These are phyloP conservation scores for Carapus acus DNA, from an alignment of 2,797 vertebrate genomes.

Conservation along the genomic window DNA sequence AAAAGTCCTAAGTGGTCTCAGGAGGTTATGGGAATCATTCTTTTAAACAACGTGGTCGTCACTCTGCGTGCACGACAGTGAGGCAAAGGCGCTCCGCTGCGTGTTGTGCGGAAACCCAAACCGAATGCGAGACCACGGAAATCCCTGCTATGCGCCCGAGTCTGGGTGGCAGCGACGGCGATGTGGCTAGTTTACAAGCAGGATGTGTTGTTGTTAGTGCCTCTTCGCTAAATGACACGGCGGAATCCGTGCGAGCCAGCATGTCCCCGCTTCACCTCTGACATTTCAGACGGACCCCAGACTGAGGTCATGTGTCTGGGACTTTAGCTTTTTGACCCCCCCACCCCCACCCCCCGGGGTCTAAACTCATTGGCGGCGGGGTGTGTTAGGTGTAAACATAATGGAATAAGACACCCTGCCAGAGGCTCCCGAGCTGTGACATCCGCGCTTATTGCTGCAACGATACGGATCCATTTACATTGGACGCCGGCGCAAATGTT, in stretches of 20 bases:
- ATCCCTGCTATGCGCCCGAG: too few species aligned
- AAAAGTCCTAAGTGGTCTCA: too few species aligned
- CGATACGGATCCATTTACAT: conserved; percentile 51
- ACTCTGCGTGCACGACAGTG: too few species aligned
- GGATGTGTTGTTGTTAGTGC: conserved; percentile 61
- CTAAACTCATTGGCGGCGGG: conserved; percentile 57
- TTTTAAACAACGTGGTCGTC: too few species aligned
- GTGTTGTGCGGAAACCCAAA: too few species aligned
- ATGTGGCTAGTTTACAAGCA: conserved; percentile 43
- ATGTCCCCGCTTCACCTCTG: conserved; percentile 64
- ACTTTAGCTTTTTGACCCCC: conserved; percentile 61
- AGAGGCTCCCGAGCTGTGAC: conserved; percentile 44
- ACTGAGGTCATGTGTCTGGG: conserved; percentile 65
- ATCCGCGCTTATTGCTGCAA: conserved; percentile 43
- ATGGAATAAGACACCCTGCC: conserved; percentile 62
- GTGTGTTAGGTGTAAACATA: conserved; percentile 58
- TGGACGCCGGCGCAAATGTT: conserved; percentile 27
- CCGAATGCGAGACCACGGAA: too few species aligned
- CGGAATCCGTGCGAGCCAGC: conserved; percentile 29
- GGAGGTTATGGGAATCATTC: too few species aligned
- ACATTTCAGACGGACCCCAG: conserved; percentile 65
- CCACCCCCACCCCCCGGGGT: too few species aligned
- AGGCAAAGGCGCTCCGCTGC: too few species aligned
- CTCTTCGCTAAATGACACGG: conserved; percentile 43
- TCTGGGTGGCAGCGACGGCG: too few species aligned